These are phyloP conservation scores for Drusus annulatus DNA, from an alignment of 1,140 invertebrate species.

Conservation along the genomic window DNA sequence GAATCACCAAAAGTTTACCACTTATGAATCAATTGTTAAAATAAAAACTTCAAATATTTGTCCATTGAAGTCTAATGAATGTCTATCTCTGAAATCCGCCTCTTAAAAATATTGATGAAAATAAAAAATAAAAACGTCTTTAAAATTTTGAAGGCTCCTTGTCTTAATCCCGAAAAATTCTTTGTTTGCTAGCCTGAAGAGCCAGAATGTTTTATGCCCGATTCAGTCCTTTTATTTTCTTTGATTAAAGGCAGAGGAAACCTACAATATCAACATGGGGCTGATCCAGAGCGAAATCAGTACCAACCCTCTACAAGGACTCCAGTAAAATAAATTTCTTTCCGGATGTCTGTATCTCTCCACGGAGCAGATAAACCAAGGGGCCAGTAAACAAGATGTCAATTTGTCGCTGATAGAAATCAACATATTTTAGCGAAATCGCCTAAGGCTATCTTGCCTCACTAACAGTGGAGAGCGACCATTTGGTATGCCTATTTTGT, in stretches of 20 bases:
- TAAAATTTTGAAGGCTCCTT: too few species aligned
- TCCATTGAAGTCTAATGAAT: too few species aligned
- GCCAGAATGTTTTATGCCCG: too few species aligned
- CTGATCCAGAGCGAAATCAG: slow-evolving; percentile 18
- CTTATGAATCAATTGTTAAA: too few species aligned
- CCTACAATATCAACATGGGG: slow-evolving; percentile 17
- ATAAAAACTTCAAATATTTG: too few species aligned
- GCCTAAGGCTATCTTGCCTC: slow-evolving; percentile 15
- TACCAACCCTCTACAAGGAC: slow-evolving; percentile 8
- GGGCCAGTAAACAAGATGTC: slow-evolving; percentile 44
- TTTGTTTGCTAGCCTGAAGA: too few species aligned
- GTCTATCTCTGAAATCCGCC: too few species aligned
- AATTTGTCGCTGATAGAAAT: slow-evolving; percentile 44
- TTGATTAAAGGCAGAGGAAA: slow-evolving; percentile 40
- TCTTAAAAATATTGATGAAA: too few species aligned
- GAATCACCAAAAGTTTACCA: too few species aligned
- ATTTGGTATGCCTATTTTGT: background rate
- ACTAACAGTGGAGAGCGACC: background rate
- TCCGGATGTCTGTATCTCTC: slow-evolving; percentile 28
- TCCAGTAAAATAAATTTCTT: slow-evolving; percentile 19
- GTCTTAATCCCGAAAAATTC: too few species aligned
- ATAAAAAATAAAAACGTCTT: too few species aligned
- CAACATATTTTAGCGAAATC: slow-evolving; percentile 41
- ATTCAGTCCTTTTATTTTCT: slow-evolving; percentile 13
- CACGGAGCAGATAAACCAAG: slow-evolving; percentile 16